Evolutionary conservation across 2,113 vertebrate species (phyloP), one percentile per base, ranked within the genome.

Genomic region (Anser brachyrhynchus): DNA sequence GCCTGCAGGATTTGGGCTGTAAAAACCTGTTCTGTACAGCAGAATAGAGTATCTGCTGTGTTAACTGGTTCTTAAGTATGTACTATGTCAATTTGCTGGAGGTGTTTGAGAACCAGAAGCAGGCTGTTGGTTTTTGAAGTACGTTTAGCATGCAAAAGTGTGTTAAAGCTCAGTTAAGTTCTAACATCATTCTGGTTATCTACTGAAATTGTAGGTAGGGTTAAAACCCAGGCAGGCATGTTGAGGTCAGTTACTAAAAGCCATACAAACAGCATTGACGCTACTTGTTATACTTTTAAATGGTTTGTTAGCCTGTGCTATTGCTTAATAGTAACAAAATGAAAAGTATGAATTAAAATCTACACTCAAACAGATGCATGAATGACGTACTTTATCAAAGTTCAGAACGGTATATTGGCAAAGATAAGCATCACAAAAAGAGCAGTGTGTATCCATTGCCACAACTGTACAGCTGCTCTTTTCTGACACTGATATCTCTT

Each of bases 171-270:
- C 14, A 31, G 23, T 11, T 26, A 2, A 18, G 15, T 37, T 54
- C 10, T 19, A 49, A 9, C 26, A 87, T 89, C 18, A 13, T 74
- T 71, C 52, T 52, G 37, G 4, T 80, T 52, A 41, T 7, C 19
- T 9, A 5, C 49, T 85, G 29, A 67, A 93, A 37, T n/a, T 29
- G 9, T 26, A 65, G 15, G 8, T 37, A 7, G 29, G 9, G 8
- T 5, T 17, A 44, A 33, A 59, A 33, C 31, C 21, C 17, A 37
- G 49, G 21, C 51, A 57, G 0, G 0, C 2, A 0, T 21, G 4
- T 35, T 46, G 46, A 52, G 37, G 8, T 59, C 19, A 39, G 23
- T 35, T 31, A 75, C 44, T 51, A 17, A 71, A 57, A 72, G 58
- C 52, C 35, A 44, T 35, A 44, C 39, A 66, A 79, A 44, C 26